Conservation (phyloP, 2,888 invertebrate species). For the Pterostichus madidus region DNA sequence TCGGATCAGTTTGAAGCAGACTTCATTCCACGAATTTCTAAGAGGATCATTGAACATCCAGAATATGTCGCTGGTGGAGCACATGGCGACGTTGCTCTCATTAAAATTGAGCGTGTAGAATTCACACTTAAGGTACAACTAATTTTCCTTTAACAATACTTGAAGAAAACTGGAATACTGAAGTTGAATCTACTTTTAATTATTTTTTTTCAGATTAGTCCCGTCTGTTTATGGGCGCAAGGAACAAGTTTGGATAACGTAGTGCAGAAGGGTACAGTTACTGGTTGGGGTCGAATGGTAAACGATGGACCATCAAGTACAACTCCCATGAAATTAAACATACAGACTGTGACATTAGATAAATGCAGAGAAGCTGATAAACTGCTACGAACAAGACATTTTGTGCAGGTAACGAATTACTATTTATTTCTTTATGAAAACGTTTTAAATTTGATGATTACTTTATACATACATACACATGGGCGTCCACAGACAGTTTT, state of each 20-base stretch:
- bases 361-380: not conserved
- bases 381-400: constrained; percentile 12
- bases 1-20: not conserved
- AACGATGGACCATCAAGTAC: not conserved
- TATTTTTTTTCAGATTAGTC: not conserved
- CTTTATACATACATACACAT: too few relatives aligned
- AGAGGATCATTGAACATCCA: constrained; percentile 14
- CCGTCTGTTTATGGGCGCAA: constrained; percentile 12
- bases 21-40: not conserved
- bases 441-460: too few relatives aligned
- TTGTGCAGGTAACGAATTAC: constrained; percentile 48
- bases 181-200: too few relatives aligned
- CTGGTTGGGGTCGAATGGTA: constrained; percentile 22
- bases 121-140: not conserved
- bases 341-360: not conserved
- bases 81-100: constrained; percentile 49
- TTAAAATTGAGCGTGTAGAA: constrained; percentile 12
- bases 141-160: too few relatives aligned
- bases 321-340: constrained; percentile 12
- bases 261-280: not conserved
- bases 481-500: too few relatives aligned
- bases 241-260: not conserved
- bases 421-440: too few relatives aligned
- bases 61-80: constrained; percentile 1
- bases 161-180: too few relatives aligned